Evolutionary conservation across 1,140 invertebrate genomes (phyloP), one percentile per base, ranked within the genome.

Genomic region (Olivierus martensii): DNA sequence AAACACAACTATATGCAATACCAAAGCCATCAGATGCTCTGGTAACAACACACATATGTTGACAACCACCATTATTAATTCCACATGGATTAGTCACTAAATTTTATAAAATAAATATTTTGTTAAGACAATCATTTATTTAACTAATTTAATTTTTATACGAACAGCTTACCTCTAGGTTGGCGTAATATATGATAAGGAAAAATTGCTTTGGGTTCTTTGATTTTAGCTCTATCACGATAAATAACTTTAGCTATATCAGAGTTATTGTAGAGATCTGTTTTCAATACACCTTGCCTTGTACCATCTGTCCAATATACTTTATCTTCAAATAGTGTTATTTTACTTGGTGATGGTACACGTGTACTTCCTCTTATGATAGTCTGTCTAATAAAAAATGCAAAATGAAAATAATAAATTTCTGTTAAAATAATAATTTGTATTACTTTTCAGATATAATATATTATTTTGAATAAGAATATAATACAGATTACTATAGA

Each of bases 241-340:
- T 86, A 88, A 9, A 94, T 79, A 1, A 77, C 77, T 57, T 83
- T 77, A 21, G 91, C 84, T 21, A 81, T 81, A 2, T 62, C 55
- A 19, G 80, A 75, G 0, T 81, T 82, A 54, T 83, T 78, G 62
- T 80, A 96, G 67, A 97, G 95, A 62, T 91, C 84, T 0, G 94
- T 83, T 2, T 82, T 83, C 71, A 95, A 80, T 3, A 98, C 80
- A 1, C 89, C 91, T 66, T 97, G 89, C 62, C 94, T 91, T 1
- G 90, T 97, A 55, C 80, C 82, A 65, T 98, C 95, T 0, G 92
- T 93, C 88, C 91, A 98, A 68, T 82, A 98, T 2, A 98, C 77
- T 35, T 82, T 73, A 63, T 90, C 87, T 69, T 96, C 91, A 69
- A 94, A 95, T 0, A 92, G 66, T 0, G 89, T 80, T 6, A 96